phyloP scores from a whole-genome alignment of 2,797 vertebrate genomes.

The Synanceia verrucosa region DNA sequence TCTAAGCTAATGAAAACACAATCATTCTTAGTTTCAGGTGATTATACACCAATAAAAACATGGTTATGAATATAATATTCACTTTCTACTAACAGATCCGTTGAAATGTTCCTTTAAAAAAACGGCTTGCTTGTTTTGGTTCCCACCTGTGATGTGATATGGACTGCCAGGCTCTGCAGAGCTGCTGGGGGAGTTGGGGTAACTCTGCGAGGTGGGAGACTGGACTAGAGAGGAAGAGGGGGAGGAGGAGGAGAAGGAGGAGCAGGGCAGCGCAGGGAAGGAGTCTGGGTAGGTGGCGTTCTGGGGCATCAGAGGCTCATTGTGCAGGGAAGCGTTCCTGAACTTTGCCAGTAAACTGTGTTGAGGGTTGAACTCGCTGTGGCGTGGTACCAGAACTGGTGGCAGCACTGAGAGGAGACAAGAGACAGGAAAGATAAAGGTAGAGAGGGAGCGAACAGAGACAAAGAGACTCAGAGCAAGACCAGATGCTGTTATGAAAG shows the following conservation, averaged over 20 bases:
- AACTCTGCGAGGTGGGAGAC: slow-evolving; percentile 87
- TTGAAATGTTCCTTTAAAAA: no score
- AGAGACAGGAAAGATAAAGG: not conserved
- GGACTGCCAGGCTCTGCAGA: slow-evolving; percentile 90
- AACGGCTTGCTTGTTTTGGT: not conserved
- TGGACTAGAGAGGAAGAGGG: slow-evolving; percentile 85
- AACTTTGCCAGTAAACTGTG: slow-evolving; percentile 97
- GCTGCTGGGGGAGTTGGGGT: slow-evolving; percentile 90
- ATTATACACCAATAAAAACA: no score
- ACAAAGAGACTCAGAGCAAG: slow-evolving; percentile 1
- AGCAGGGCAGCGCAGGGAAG: slow-evolving; percentile 89
- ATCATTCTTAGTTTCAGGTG: no score
- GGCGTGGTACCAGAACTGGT: slow-evolving; percentile 94
- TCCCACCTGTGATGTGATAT: slow-evolving; percentile 90
- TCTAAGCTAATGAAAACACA: no score
- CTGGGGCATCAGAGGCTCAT: slow-evolving; percentile 94
- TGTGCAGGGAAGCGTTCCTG: slow-evolving; percentile 91
- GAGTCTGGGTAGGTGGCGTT: slow-evolving; percentile 96
- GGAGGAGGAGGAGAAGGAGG: slow-evolving; percentile 86
- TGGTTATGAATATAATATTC: no score
- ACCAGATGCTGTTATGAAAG: slow-evolving; percentile 34
- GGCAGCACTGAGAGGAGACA: slow-evolving; percentile 86
- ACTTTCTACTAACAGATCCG: no score
- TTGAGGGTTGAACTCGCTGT: slow-evolving; percentile 98
- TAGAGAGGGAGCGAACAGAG: not conserved